These are phyloP conservation scores for Muscicapa striata DNA, from an alignment of 2,797 vertebrate genomes.

Conservation along the genomic window DNA sequence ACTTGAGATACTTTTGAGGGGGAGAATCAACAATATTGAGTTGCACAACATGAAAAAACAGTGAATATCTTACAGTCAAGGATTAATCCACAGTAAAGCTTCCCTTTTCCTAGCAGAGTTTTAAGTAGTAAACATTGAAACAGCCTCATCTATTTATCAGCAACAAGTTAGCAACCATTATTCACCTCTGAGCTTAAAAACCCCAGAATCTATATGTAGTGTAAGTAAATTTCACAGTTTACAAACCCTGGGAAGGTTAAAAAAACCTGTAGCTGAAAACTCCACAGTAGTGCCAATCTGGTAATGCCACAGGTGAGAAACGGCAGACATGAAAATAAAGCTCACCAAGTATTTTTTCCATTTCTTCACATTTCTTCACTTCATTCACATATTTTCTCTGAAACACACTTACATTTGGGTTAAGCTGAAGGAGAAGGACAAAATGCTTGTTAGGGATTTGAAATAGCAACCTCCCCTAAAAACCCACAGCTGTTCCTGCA, in stretches of 20 bases:
- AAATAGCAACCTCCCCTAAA: background rate
- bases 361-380: constrained; percentile 97
- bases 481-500: background rate
- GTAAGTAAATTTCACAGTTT: background rate
- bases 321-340: background rate
- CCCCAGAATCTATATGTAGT: background rate
- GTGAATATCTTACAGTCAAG: background rate
- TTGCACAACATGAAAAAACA: background rate
- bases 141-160: background rate
- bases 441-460: background rate
- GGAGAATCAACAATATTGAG: background rate
- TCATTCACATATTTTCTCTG: constrained; percentile 98
- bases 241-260: background rate
- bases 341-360: constrained; percentile 96
- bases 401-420: constrained; percentile 93
- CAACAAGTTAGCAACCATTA: background rate
- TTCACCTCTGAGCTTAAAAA: background rate
- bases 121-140: background rate
- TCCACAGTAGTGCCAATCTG: background rate
- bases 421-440: constrained; percentile 80
- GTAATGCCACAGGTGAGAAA: background rate
- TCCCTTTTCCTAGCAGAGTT: background rate
- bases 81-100: background rate
- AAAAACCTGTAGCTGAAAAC: background rate
- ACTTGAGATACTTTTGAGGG: background rate